Conservation (phyloP, 2,888 invertebrate species). For the Pantelozetes paolii region DNA sequence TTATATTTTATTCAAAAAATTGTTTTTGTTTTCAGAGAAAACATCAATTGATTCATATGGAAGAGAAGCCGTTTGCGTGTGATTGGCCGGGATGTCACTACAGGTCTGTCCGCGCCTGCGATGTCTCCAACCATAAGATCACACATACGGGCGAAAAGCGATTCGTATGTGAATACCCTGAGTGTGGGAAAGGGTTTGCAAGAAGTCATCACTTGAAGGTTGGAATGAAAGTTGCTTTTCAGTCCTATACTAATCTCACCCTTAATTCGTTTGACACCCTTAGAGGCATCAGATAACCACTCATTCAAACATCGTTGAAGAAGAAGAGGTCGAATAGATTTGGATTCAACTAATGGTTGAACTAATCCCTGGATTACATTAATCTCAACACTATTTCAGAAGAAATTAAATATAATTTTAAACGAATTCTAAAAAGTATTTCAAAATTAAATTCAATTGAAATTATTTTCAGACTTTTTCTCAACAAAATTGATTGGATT, state of each 20-base stretch:
- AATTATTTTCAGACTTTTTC: too few relatives aligned
- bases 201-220: slow-evolving; percentile 28
- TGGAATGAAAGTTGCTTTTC: not conserved
- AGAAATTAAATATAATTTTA: too few relatives aligned
- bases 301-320: not conserved
- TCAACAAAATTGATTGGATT: too few relatives aligned
- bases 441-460: too few relatives aligned
- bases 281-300: not conserved
- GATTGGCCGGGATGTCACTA: slow-evolving; percentile 40
- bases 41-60: slow-evolving; percentile 39
- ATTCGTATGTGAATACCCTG: slow-evolving; percentile 23
- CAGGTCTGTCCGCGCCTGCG: slow-evolving; percentile 22
- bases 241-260: not conserved
- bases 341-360: not conserved
- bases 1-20: not conserved
- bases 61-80: slow-evolving; percentile 36
- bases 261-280: not conserved
- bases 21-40: not conserved
- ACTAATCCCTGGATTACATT: too few relatives aligned
- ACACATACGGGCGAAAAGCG: slow-evolving; percentile 38
- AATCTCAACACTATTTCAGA: too few relatives aligned
- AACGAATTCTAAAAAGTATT: too few relatives aligned
- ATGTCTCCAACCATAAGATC: slow-evolving; percentile 32
- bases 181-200: slow-evolving; percentile 28
- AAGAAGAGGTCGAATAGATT: not conserved